Evolutionary conservation across 2,888 invertebrate species (phyloP).

Genomic region (Cybosia mesomella): DNA sequence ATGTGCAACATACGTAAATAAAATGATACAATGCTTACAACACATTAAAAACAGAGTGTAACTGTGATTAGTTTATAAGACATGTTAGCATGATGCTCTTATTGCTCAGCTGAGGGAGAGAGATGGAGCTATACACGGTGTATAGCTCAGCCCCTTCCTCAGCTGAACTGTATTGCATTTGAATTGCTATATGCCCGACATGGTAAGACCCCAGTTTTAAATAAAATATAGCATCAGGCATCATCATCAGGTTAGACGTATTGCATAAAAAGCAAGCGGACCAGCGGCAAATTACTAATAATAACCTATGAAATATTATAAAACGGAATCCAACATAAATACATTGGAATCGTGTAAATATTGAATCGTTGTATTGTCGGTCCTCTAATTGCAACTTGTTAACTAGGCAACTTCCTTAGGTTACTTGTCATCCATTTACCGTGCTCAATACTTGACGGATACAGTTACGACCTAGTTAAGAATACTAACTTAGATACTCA

Average conservation of each 20-base stretch:
- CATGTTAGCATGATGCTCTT: too few relatives aligned
- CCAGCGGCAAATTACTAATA: neutral
- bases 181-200: too few relatives aligned
- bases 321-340: conserved; percentile 33
- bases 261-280: neutral
- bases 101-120: too few relatives aligned
- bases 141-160: too few relatives aligned
- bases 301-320: neutral
- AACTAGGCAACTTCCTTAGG: conserved; percentile 55
- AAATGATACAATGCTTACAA: too few relatives aligned
- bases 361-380: conserved; percentile 40
- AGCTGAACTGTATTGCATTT: too few relatives aligned
- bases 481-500: conserved; percentile 43
- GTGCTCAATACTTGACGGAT: conserved; percentile 50
- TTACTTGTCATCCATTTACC: conserved; percentile 54
- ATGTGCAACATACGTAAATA: neutral
- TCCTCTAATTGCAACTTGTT: conserved; percentile 54
- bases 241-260: too few relatives aligned
- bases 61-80: too few relatives aligned
- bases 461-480: conserved; percentile 50
- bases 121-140: too few relatives aligned
- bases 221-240: neutral
- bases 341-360: conserved; percentile 35
- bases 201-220: too few relatives aligned
- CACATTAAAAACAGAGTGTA: too few relatives aligned